Conservation (phyloP, 2,888 invertebrate genomes). For the Neoscelio sp. region DNA sequence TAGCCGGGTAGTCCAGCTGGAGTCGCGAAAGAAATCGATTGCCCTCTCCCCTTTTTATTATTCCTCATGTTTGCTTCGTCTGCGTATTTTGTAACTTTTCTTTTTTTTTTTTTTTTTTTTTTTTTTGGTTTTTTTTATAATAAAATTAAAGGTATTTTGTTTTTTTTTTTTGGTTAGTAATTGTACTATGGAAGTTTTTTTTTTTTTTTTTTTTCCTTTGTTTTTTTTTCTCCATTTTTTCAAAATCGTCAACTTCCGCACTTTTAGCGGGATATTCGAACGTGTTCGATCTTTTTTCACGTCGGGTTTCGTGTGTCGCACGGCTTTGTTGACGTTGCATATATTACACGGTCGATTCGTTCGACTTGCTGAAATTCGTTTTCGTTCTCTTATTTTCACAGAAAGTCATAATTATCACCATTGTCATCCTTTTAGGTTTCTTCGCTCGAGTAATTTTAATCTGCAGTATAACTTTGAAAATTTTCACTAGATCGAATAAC, state of each 20-base stretch:
- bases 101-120: constrained; percentile 14
- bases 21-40: constrained; percentile 34
- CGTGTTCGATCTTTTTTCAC: constrained; percentile 36
- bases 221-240: too few species aligned
- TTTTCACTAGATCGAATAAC: constrained; percentile 33
- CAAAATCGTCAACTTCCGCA: neutral
- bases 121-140: too few species aligned
- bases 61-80: constrained; percentile 14
- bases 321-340: constrained; percentile 62
- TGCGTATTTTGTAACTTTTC: constrained; percentile 9
- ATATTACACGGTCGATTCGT: constrained; percentile 43
- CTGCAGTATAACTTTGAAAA: constrained; percentile 47
- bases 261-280: constrained; percentile 6
- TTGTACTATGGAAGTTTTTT: too few species aligned
- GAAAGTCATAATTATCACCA: constrained; percentile 38
- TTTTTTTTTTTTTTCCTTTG: too few species aligned
- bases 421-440: constrained; percentile 25
- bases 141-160: neutral
- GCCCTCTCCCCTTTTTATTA: constrained; percentile 11
- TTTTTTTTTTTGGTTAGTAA: too few species aligned
- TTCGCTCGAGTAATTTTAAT: constrained; percentile 43
- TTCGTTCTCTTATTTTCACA: constrained; percentile 22
- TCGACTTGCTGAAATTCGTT: constrained; percentile 2
- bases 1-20: neutral
- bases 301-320: constrained; percentile 23